These are phyloP conservation scores for Aulostomus chinensis DNA, from an alignment of 2,797 vertebrate species.

Conservation along the genomic window DNA sequence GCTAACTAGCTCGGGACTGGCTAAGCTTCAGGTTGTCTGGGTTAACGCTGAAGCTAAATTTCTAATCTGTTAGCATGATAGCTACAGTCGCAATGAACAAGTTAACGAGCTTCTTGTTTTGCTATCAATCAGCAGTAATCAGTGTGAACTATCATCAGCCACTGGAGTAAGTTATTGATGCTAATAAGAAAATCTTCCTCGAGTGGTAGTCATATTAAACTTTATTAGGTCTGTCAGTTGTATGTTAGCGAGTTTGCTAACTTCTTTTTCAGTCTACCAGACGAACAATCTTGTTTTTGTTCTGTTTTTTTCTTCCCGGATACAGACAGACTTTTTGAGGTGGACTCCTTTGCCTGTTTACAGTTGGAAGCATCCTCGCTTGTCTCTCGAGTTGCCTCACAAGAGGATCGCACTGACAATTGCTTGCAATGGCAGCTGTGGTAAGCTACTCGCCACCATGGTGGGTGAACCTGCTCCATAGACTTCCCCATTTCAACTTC, in stretches of 20 bases:
- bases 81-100: neutral
- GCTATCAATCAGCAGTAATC: too few species aligned
- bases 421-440: constrained; percentile 85
- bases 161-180: neutral
- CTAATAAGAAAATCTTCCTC: neutral
- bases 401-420: constrained; percentile 24
- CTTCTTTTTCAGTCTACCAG: neutral
- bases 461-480: constrained; percentile 94
- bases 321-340: constrained; percentile 32
- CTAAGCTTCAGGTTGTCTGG: constrained; percentile 3
- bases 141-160: neutral
- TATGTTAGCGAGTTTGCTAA: neutral
- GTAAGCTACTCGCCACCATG: constrained; percentile 93
- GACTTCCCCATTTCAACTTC: constrained; percentile 90
- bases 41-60: neutral
- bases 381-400: neutral
- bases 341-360: constrained; percentile 19
- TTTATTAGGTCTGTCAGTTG: neutral
- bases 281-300: constrained; percentile 1
- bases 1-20: constrained; percentile 34
- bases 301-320: constrained; percentile 7
- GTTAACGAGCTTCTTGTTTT: neutral
- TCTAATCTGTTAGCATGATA: constrained; percentile 26
- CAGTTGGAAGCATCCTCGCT: constrained; percentile 32
- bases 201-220: neutral